Percentiles rank a stretch among this genome's conserved stretches.
These are phyloP conservation scores for Helogale parvula DNA, from an alignment of 2,113 vertebrate species.

Conservation along the genomic window DNA sequence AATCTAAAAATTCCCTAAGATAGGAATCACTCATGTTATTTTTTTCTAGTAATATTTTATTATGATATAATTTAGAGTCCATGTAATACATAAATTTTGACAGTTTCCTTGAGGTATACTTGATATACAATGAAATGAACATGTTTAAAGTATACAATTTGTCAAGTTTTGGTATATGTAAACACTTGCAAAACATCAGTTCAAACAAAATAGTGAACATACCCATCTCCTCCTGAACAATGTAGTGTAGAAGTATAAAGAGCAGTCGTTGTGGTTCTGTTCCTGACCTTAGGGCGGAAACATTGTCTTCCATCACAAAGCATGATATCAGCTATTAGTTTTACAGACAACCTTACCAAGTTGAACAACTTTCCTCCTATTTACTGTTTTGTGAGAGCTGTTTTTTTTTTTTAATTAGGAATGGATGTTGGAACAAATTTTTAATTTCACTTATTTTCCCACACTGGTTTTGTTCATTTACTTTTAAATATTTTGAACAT, in stretches of 20 bases:
- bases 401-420: not conserved
- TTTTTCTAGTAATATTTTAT: conserved; percentile 17
- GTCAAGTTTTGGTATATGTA: not conserved
- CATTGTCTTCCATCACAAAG: not conserved
- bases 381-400: not conserved
- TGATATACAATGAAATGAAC: not conserved
- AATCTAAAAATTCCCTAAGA: not conserved
- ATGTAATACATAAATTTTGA: not conserved
- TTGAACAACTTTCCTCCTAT: not conserved
- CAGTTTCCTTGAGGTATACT: not conserved
- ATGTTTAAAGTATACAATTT: not conserved
- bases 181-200: not conserved
- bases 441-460: not conserved
- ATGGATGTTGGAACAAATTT: not conserved
- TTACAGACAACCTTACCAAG: not conserved
- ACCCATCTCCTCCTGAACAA: not conserved
- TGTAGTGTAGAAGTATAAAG: accelerated
- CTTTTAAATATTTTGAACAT: too few species aligned
- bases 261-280: not conserved
- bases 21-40: not conserved
- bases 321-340: not conserved
- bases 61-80: not conserved
- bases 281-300: not conserved
- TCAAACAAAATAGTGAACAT: not conserved
- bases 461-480: not conserved